Evolutionary conservation across 2,888 invertebrate genomes (phyloP).

Genomic region (Lomographa bimaculata): DNA sequence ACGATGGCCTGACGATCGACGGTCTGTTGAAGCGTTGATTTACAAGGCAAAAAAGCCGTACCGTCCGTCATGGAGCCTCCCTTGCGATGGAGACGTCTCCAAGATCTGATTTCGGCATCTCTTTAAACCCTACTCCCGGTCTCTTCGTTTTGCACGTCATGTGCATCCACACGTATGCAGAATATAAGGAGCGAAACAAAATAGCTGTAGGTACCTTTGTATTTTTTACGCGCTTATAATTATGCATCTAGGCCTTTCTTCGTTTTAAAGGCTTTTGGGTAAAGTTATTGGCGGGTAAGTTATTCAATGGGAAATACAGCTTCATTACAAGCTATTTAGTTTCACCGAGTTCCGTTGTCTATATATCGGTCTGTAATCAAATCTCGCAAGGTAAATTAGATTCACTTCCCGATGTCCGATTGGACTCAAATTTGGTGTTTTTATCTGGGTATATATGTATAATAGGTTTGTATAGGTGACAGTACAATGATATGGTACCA

Average conservation of each 20-base stretch:
- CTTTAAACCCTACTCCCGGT: conserved; percentile 55
- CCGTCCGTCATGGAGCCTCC: conserved; percentile 24
- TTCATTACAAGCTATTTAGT: no score
- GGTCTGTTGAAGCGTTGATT: conserved; percentile 64
- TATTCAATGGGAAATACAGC: no score
- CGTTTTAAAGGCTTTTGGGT: conserved; percentile 13
- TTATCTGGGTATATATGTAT: no score
- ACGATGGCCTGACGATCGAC: conserved; percentile 35
- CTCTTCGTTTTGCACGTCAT: conserved; percentile 49
- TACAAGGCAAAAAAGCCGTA: conserved; percentile 59
- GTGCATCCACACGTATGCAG: conserved; percentile 42
- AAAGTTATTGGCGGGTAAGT: no score
- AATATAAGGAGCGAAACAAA: conserved; percentile 19
- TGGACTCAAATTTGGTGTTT: no score
- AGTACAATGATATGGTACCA: no score
- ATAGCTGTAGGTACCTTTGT: no score
- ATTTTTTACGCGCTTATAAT: conserved; percentile 13
- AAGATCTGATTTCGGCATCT: conserved; percentile 76
- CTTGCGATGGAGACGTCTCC: conserved; percentile 66
- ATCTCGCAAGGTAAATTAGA: no score
- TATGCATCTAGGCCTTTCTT: conserved; percentile 21
- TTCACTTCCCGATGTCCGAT: no score
- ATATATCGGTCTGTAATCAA: no score
- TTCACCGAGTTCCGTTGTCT: no score
- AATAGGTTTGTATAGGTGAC: no score